Conservation (phyloP, 2,113 vertebrate genomes). For the Suncus etruscus region DNA sequence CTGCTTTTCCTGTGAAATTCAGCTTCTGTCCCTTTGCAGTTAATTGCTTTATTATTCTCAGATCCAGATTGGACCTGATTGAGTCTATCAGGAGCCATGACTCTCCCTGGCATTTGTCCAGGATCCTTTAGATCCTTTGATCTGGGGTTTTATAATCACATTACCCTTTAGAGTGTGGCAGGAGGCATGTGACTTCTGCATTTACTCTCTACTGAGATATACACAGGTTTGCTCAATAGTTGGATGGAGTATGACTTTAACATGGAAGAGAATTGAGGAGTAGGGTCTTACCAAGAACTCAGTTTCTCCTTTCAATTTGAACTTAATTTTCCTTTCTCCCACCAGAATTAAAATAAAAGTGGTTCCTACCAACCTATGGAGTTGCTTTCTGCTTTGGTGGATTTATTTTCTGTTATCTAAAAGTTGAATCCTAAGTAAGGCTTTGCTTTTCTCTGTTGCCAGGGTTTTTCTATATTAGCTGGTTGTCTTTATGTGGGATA, state of each 20-base stretch:
- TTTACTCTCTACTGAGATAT: constrained; percentile 2
- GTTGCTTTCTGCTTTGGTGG: not conserved
- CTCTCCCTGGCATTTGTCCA: constrained; percentile 77
- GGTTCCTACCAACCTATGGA: not conserved
- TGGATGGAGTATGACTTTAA: not conserved
- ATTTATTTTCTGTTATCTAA: not conserved
- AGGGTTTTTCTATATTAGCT: constrained; percentile 63
- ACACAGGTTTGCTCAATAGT: not conserved
- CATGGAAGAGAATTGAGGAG: not conserved
- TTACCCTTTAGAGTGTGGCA: constrained; percentile 35
- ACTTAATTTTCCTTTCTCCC: constrained; percentile 33
- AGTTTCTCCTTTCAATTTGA: constrained; percentile 30
- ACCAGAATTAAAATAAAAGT: not conserved
- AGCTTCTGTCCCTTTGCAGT: constrained; percentile 73
- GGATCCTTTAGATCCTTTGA: constrained; percentile 76
- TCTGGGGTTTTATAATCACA: constrained; percentile 74
- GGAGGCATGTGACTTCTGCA: constrained; percentile 46
- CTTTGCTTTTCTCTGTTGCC: constrained; percentile 53
- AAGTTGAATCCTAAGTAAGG: not conserved
- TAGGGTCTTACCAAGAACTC: not conserved
- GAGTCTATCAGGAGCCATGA: constrained; percentile 72
- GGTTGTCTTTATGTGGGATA: constrained; percentile 69
- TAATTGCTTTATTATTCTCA: constrained; percentile 72
- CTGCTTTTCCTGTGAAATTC: constrained; percentile 82
- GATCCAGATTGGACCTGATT: constrained; percentile 75